Evolutionary conservation across 2,888 invertebrate species (phyloP).

Genomic region (Dynastes hyllus): DNA sequence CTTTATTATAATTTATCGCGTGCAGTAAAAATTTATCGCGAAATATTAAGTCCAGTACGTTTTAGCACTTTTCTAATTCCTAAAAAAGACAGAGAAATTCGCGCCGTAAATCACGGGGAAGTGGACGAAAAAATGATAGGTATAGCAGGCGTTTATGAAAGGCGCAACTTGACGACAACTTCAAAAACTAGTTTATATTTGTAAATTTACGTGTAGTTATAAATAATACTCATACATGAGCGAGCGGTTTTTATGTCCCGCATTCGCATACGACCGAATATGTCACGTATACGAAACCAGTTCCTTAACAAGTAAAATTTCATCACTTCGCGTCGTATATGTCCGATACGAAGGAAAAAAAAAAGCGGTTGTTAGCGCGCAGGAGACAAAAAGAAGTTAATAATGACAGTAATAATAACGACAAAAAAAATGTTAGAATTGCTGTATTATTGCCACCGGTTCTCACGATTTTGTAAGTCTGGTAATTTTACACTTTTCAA

Average conservation of each 20-base stretch:
- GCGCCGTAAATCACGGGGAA: background rate
- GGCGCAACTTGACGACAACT: background rate
- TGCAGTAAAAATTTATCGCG: slow-evolving; percentile 10
- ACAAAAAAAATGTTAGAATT: slow-evolving; percentile 16
- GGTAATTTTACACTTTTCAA: too few species aligned
- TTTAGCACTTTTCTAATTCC: slow-evolving; percentile 26
- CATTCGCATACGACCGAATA: slow-evolving; percentile 11
- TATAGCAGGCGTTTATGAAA: background rate
- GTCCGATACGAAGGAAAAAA: background rate
- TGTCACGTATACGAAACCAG: slow-evolving; percentile 21
- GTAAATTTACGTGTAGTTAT: slow-evolving; percentile 22
- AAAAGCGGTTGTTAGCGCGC: slow-evolving; percentile 12
- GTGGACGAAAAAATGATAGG: background rate
- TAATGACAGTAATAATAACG: slow-evolving; percentile 18
- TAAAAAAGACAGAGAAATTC: slow-evolving; percentile 6
- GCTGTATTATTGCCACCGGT: slow-evolving; percentile 11
- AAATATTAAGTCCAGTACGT: background rate
- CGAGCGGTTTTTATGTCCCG: slow-evolving; percentile 18
- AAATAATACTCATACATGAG: slow-evolving; percentile 13
- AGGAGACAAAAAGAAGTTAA: slow-evolving; percentile 15
- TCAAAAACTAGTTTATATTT: slow-evolving; percentile 14
- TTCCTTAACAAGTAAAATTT: slow-evolving; percentile 36
- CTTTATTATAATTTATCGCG: slow-evolving; percentile 27
- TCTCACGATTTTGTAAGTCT: slow-evolving; percentile 12
- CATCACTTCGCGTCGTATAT: slow-evolving; percentile 14